phyloP scores from a whole-genome alignment of 2,888 invertebrate genomes.

The Zygaena filipendulae region DNA sequence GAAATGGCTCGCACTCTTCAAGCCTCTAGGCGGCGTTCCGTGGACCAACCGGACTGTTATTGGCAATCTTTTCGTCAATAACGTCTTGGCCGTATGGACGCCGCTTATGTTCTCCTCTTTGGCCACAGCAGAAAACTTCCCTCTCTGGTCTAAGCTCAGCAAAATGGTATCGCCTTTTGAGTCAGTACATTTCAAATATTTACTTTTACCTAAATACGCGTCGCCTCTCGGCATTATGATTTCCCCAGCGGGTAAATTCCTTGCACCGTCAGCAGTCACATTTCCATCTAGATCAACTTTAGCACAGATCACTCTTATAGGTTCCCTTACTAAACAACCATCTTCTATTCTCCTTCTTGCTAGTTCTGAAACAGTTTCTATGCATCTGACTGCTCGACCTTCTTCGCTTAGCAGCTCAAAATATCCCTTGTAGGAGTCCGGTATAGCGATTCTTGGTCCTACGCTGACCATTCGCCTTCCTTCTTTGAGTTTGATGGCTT shows the following conservation, averaged over 20 bases:
- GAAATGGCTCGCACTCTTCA: conserved; percentile 84
- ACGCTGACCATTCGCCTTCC: conserved; percentile 84
- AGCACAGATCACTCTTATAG: conserved; percentile 75
- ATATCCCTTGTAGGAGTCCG: conserved; percentile 90
- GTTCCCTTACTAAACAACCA: conserved; percentile 83
- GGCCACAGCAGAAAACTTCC: conserved; percentile 92
- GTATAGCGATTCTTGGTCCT: conserved; percentile 87
- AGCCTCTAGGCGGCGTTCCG: conserved; percentile 86
- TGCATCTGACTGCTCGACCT: conserved; percentile 89
- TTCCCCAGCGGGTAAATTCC: conserved; percentile 86
- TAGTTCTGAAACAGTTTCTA: conserved; percentile 88
- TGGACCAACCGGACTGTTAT: conserved; percentile 92
- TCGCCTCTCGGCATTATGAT: conserved; percentile 83
- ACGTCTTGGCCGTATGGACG: conserved; percentile 90
- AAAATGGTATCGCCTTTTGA: conserved; percentile 85
- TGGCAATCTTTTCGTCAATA: conserved; percentile 90
- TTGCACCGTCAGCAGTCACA: conserved; percentile 74
- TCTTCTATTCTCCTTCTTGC: conserved; percentile 78
- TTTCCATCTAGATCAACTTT: conserved; percentile 71
- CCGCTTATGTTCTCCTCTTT: conserved; percentile 95
- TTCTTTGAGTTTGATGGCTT: conserved; percentile 91
- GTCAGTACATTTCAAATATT: conserved; percentile 89
- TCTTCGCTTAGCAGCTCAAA: conserved; percentile 96
- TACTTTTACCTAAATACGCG: conserved; percentile 74
- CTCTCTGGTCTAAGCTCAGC: conserved; percentile 87